phyloP scores from a whole-genome alignment of 2,113 vertebrate genomes.

The Tetrao urogallus region DNA sequence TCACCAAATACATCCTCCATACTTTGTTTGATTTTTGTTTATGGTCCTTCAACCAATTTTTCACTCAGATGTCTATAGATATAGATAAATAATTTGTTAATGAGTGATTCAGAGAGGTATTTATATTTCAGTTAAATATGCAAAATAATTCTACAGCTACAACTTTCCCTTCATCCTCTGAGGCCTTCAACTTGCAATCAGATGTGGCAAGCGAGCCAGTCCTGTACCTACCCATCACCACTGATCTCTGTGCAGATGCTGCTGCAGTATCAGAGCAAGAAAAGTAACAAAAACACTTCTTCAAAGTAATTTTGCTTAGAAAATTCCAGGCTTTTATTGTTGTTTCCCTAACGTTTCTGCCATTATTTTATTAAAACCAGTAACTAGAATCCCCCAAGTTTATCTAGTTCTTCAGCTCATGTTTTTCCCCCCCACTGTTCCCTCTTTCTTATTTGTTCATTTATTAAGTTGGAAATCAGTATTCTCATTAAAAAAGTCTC shows the following conservation, averaged over 20 bases:
- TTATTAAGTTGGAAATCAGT: not conserved
- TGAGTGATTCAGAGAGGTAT: not conserved
- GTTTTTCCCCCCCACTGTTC: too few species aligned
- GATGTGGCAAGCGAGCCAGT: constrained; percentile 14
- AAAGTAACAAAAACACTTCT: constrained; percentile 5
- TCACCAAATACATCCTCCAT: constrained; percentile 11
- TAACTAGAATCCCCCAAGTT: not conserved
- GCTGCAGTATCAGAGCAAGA: constrained; percentile 23
- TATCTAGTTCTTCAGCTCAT: not conserved
- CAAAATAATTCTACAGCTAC: not conserved
- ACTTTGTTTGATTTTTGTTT: constrained; percentile 32
- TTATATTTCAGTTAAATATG: not conserved
- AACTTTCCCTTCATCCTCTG: not conserved
- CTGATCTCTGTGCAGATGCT: constrained; percentile 35
- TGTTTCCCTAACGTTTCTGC: not conserved
- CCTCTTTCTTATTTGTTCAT: accelerated
- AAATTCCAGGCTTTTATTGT: not conserved
- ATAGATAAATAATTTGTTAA: not conserved
- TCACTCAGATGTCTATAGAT: not conserved
- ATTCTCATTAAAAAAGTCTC: not conserved
- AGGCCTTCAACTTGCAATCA: constrained; percentile 27
- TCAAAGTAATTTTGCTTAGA: constrained; percentile 6
- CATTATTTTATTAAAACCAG: constrained; percentile 5
- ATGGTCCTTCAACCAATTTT: not conserved
- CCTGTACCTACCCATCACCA: constrained; percentile 13